These are phyloP conservation scores for Watsonalla cultraria DNA, from an alignment of 2,888 invertebrate genomes.

Conservation along the genomic window DNA sequence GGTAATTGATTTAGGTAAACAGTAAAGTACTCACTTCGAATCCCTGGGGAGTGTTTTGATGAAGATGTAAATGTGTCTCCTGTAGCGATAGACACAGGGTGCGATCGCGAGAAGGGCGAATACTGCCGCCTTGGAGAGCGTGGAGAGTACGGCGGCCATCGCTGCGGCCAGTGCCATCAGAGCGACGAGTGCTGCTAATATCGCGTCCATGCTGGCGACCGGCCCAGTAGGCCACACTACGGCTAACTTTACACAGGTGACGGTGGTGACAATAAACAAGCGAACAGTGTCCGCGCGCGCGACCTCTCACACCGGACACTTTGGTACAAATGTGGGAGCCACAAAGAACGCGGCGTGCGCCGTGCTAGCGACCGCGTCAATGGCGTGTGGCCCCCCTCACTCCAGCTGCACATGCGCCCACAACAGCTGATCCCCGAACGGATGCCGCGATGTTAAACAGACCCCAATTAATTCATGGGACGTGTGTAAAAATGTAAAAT, in stretches of 20 bases:
- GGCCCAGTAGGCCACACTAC: constrained; percentile 63
- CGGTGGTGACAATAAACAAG: constrained; percentile 29
- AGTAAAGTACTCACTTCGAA: constrained; percentile 76
- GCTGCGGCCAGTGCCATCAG: constrained; percentile 75
- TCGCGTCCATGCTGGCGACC: constrained; percentile 73
- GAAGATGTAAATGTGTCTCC: constrained; percentile 79
- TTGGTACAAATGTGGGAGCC: constrained; percentile 37
- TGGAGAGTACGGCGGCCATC: constrained; percentile 79
- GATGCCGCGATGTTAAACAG: constrained; percentile 36
- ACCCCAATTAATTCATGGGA: constrained; percentile 35
- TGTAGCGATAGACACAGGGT: constrained; percentile 76
- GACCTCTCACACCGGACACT: constrained; percentile 39
- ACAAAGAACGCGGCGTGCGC: constrained; percentile 23
- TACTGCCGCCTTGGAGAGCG: constrained; percentile 85
- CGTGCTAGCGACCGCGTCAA: constrained; percentile 39
- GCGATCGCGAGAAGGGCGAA: constrained; percentile 79
- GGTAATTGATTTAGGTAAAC: neutral
- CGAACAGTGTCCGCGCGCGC: constrained; percentile 37
- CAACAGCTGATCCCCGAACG: constrained; percentile 65
- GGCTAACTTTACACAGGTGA: constrained; percentile 37
- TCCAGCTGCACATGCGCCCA: constrained; percentile 69
- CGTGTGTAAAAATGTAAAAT: constrained; percentile 25
- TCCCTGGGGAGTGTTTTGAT: constrained; percentile 83
- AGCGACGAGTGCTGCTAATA: constrained; percentile 72
- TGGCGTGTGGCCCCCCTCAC: constrained; percentile 46